Percentiles rank a stretch among this genome's conserved stretches.
These are phyloP conservation scores for Lynx canadensis DNA, from an alignment of 2,113 vertebrate genomes.

Conservation along the genomic window DNA sequence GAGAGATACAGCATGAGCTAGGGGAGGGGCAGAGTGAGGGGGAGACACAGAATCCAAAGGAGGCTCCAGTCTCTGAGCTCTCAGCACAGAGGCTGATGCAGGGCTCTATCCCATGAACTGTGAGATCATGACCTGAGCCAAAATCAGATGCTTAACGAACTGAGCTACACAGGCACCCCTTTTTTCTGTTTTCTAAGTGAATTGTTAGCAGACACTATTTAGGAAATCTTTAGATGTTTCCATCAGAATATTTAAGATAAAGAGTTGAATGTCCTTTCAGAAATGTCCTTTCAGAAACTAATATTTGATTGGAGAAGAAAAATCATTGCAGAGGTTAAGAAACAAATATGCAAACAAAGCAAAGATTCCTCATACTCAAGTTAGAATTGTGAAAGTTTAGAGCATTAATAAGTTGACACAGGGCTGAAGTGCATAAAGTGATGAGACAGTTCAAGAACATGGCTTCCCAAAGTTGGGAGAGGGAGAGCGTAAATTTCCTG, in stretches of 20 bases:
- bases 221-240: background rate
- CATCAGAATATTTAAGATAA: background rate
- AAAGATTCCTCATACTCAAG: background rate
- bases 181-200: constrained; percentile 10
- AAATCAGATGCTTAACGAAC: no score
- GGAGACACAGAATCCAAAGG: no score
- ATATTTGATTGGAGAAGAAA: background rate
- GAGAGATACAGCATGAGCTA: no score
- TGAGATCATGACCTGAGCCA: no score
- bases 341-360: background rate
- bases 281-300: constrained; percentile 20
- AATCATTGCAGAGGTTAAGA: background rate
- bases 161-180: background rate
- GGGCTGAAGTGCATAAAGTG: background rate
- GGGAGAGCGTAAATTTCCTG: no score
- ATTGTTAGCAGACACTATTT: background rate
- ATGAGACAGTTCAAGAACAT: background rate
- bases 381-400: background rate
- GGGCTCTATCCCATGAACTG: no score
- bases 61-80: no score
- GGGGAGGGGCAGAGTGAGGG: no score
- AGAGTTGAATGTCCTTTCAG: background rate
- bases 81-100: no score
- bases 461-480: background rate
- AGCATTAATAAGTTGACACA: background rate